phyloP scores from a whole-genome alignment of 2,113 vertebrate species.

The Esox niger region DNA sequence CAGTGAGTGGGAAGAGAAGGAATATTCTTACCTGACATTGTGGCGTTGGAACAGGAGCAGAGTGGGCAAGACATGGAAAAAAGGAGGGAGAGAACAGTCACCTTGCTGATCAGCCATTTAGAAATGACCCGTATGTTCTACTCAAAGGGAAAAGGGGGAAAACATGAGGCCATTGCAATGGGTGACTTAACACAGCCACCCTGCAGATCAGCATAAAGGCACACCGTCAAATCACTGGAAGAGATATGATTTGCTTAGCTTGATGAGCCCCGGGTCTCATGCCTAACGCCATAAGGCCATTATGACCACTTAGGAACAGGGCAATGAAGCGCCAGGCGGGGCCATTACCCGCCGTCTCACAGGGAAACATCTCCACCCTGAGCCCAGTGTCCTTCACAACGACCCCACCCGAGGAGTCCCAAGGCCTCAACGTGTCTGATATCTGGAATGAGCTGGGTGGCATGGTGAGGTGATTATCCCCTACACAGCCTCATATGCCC shows the following conservation, averaged over 20 bases:
- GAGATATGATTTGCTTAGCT: constrained; percentile 22
- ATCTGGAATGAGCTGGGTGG: constrained; percentile 4
- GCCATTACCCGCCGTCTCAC: constrained; percentile 18
- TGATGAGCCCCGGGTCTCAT: constrained; percentile 41
- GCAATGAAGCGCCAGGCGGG: constrained; percentile 26
- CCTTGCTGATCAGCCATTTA: too few relatives aligned
- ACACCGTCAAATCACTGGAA: background rate
- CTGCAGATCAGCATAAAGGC: background rate
- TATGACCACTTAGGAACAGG: constrained; percentile 43
- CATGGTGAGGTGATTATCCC: background rate
- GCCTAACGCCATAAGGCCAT: constrained; percentile 39
- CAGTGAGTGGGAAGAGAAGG: too few relatives aligned
- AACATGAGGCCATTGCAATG: background rate
- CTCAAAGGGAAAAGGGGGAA: background rate
- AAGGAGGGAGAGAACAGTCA: background rate
- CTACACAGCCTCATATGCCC: too few relatives aligned
- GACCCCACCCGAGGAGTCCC: background rate
- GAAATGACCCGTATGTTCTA: background rate
- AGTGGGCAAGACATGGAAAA: background rate
- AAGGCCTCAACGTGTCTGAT: constrained; percentile 38
- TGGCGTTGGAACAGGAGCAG: too few relatives aligned
- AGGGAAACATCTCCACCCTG: constrained; percentile 2
- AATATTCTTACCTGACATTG: too few relatives aligned
- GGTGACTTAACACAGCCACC: background rate
- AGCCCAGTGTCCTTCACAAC: constrained; percentile 4